Base-by-base conservation (phyloP, 2,113 vertebrate species). In the Sminthopsis crassicaudata region DNA sequence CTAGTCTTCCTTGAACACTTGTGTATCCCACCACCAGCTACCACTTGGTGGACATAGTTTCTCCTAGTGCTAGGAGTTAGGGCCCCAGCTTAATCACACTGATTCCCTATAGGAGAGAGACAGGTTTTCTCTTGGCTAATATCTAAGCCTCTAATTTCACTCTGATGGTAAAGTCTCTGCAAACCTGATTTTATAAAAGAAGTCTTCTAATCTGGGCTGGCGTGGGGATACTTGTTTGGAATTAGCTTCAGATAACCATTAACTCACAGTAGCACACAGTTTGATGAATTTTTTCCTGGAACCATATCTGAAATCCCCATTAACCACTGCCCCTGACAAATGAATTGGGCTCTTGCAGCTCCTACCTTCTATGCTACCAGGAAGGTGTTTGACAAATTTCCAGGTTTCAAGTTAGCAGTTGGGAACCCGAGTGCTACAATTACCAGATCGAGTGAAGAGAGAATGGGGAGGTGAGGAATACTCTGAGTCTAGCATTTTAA, bases 261-360 rank as follows among this genome's bases (percentile, higher is more conserved):
- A 98, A 98, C 98, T 98, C 97, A 98, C 98, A 98, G 97, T 97
- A 97, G 98, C 98, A 97, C 98, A 98, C 97, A 91, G 98, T 98
- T 97, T 98, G 98, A 98, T 98, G 84, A 97, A 98, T 98, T 97
- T 97, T 97, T 98, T 98, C 97, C 98, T 96, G 97, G 97, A 98
- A 98, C 98, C 98, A 96, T 97, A 98, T 92, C 97, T 98, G 98
- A 98, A 98, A 98, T 98, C 97, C 97, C 98, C 98, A 98, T 98
- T 98, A 98, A 97, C 95, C 98, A 97, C 95, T 96, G 97, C 67
- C 67, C 30, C 96, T 98, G 98, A 98, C 98, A 98, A 98, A 99
- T 99, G 98, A 98, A 98, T 97, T 98, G 50, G 3, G 96, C 95
- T 97, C 93, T 95, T 96, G 97, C 97, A 98, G 97, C 97, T 97